Evolutionary conservation across 2,888 invertebrate genomes (phyloP), one percentile per base, ranked within the genome.

Genomic region (Phanerotoma sp.): DNA sequence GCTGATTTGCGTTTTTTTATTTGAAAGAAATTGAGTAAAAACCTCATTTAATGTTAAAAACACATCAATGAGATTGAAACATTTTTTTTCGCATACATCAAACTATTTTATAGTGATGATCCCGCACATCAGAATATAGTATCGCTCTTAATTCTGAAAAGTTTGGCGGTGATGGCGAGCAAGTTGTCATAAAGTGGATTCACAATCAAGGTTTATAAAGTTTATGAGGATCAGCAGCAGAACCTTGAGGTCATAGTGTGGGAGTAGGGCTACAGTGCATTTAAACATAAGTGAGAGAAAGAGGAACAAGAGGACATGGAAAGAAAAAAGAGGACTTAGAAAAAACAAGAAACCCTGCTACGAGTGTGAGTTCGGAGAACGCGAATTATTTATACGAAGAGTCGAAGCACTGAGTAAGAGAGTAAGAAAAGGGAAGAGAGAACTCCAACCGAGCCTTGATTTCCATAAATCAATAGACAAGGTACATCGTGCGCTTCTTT

Each of bases 201-300:
- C 71, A 72, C 68, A 64, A 66, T 64, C 67, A 61, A 62, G 62
- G 65, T 68, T 66, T 60, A 63, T 69, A 61, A 68, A 67, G 65
- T 72, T 72, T 72, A 72, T 64, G 72, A 66, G 72, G 70, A 72
- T 69, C 70, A 66, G 64, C 60, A 55, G 51, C 54, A 54, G 64
- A 56, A 62, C 53, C 61, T 56, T 57, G 57, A 22, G 47, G 37
- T 11, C n/a, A 40, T 41, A 46, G 46, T 38, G 20, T 52, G 30
- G 52, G 28, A 25, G 47, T 33, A 49, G 49, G 49, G 28, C 22
- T 16, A 45, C 51, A 45, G 51, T 47, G 16, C 54, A 30, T n/a
- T n/a, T n/a, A n/a, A n/a, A n/a, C 53, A 45, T 51, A 51, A 30
- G 50, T 41, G 46, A 51, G 47, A 37, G 54, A 51, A 16, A 35